phyloP scores from a whole-genome alignment of 2,113 vertebrate genomes.

The Cephalophus harveyi region DNA sequence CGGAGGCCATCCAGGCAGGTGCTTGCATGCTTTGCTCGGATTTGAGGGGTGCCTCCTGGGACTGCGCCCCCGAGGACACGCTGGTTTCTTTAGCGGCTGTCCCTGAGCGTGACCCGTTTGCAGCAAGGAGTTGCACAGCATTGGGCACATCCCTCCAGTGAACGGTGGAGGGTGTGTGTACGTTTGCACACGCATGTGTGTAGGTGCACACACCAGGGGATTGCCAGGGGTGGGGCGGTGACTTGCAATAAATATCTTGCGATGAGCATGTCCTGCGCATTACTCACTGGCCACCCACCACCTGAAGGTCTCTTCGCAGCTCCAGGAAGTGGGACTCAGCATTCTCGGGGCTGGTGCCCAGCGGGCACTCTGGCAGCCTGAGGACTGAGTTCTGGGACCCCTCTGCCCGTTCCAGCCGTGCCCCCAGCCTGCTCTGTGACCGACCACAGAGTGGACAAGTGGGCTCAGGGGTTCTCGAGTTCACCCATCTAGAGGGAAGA shows the following conservation, averaged over 20 bases:
- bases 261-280: rapidly evolving
- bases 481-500: neutral
- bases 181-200: neutral
- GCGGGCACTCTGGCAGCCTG: neutral
- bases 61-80: neutral
- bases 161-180: rapidly evolving
- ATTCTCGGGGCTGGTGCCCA: rapidly evolving
- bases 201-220: rapidly evolving
- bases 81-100: neutral
- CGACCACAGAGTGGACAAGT: neutral
- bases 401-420: neutral
- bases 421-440: neutral
- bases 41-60: neutral
- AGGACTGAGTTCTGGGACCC: neutral
- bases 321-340: too few species aligned
- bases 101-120: neutral
- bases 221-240: neutral
- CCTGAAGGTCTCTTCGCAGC: neutral
- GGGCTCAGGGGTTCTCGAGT: neutral
- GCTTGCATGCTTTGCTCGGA: neutral
- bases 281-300: neutral
- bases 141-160: neutral
- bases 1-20: rapidly evolving
- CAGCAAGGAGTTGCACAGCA: rapidly evolving
- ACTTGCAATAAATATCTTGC: neutral